Percentiles rank a stretch among this genome's conserved stretches.
Conservation (phyloP, 2,888 invertebrate species). For the Agriotes lineatus region DNA sequence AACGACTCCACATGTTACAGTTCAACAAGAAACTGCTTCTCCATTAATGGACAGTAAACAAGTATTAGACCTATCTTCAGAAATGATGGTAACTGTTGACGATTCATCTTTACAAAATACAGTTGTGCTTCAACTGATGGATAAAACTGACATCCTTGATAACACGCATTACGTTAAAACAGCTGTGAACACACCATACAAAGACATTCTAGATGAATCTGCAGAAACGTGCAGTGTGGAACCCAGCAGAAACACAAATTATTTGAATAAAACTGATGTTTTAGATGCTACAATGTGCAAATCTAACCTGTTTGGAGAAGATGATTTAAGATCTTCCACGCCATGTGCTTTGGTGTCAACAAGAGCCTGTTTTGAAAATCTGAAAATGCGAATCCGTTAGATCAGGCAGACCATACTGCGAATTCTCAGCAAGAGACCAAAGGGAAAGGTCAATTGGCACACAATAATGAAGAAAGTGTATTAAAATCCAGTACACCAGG, state of each 20-base stretch:
- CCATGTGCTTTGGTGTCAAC: neutral
- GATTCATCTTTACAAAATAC: neutral
- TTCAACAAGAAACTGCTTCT: too few species aligned
- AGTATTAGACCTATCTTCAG: too few species aligned
- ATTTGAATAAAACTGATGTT: too few species aligned
- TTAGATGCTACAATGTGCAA: too few species aligned
- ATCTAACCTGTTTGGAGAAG: neutral
- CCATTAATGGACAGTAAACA: too few species aligned
- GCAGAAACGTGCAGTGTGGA: neutral
- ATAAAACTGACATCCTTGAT: neutral
- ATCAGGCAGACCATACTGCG: neutral
- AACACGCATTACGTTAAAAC: neutral
- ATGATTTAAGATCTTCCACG: neutral
- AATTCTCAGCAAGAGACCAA: too few species aligned
- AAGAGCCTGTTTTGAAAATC: neutral
- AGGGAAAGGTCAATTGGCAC: too few species aligned
- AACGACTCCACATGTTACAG: too few species aligned
- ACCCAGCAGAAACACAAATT: too few species aligned
- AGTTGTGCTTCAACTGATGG: neutral
- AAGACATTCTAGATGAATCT: neutral
- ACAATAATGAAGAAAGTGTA: too few species aligned
- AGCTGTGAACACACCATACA: neutral
- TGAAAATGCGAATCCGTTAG: neutral
- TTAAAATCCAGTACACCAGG: too few species aligned
- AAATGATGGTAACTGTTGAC: neutral